These are phyloP conservation scores for Tiliqua scincoides DNA, from an alignment of 2,113 vertebrate genomes.

Conservation along the genomic window DNA sequence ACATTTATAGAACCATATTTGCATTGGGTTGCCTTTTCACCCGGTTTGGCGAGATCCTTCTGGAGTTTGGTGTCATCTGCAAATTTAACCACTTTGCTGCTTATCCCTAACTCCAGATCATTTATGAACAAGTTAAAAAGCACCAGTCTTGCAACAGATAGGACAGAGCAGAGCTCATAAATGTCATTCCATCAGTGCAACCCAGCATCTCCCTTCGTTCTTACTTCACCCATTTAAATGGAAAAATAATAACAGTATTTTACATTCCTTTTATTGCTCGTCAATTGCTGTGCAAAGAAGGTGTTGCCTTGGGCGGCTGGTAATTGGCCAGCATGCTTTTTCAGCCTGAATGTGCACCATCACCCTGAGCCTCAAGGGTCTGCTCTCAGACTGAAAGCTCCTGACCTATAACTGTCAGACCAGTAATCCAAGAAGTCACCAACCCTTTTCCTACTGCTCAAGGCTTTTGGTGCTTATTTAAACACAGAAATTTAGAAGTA, in stretches of 20 bases:
- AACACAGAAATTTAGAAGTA: not conserved
- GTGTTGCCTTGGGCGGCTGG: not conserved
- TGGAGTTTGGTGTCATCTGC: too few species aligned
- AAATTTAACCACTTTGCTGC: too few species aligned
- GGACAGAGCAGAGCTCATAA: too few species aligned
- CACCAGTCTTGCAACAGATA: not conserved
- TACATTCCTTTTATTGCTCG: not conserved
- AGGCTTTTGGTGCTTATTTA: slow-evolving; percentile 4
- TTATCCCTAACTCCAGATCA: too few species aligned
- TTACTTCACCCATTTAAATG: not conserved
- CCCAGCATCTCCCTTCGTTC: too few species aligned
- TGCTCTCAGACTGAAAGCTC: not conserved
- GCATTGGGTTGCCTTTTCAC: not conserved
- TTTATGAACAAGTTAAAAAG: too few species aligned
- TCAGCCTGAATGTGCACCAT: not conserved
- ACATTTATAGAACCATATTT: too few species aligned
- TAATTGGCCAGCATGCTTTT: not conserved
- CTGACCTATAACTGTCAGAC: slow-evolving; percentile 21
- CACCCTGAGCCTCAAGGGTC: not conserved
- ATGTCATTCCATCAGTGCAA: not conserved
- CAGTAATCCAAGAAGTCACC: slow-evolving; percentile 22
- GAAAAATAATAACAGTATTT: not conserved
- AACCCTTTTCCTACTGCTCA: not conserved
- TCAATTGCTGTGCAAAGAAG: not conserved
- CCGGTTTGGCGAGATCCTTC: too few species aligned